Evolutionary conservation across 2,113 vertebrate species (phyloP).

Genomic region (Perccottus glenii): DNA sequence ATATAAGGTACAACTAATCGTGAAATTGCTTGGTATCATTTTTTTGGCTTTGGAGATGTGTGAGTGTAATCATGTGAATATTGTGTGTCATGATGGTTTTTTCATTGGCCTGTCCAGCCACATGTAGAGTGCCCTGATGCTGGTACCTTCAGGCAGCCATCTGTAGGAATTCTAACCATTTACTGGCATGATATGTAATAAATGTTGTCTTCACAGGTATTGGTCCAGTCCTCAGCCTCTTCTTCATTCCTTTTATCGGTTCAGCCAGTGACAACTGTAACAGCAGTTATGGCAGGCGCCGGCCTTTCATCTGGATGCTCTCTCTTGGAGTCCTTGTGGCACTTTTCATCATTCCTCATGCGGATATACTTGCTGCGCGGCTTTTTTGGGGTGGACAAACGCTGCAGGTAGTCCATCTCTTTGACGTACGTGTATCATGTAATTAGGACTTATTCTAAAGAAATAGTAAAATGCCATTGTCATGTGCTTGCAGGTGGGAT

Average conservation of each 20-base stretch:
- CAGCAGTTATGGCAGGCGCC: conserved; percentile 79
- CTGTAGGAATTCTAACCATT: conserved; percentile 36
- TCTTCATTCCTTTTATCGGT: conserved; percentile 83
- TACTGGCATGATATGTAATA: not conserved
- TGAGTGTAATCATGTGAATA: not conserved
- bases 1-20: no score
- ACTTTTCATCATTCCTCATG: conserved; percentile 80
- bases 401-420: conserved; percentile 57
- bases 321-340: conserved; percentile 81
- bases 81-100: conserved; percentile 35
- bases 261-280: conserved; percentile 83
- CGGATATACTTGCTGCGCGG: conserved; percentile 72
- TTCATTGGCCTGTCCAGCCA: conserved; percentile 61
- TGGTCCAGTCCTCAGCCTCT: conserved; percentile 80
- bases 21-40: no score
- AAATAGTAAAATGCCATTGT: not conserved
- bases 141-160: conserved; percentile 55
- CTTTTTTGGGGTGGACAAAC: conserved; percentile 70
- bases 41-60: no score
- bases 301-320: conserved; percentile 83
- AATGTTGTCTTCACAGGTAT: conserved; percentile 72
- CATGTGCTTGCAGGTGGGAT: conserved; percentile 67
- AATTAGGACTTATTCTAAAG: not conserved
- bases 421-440: not conserved
- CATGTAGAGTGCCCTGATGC: conserved; percentile 36